Evolutionary conservation across 2,797 vertebrate species (phyloP), one percentile per base, ranked within the genome.

Genomic region (Euphonia xanthogaster): DNA sequence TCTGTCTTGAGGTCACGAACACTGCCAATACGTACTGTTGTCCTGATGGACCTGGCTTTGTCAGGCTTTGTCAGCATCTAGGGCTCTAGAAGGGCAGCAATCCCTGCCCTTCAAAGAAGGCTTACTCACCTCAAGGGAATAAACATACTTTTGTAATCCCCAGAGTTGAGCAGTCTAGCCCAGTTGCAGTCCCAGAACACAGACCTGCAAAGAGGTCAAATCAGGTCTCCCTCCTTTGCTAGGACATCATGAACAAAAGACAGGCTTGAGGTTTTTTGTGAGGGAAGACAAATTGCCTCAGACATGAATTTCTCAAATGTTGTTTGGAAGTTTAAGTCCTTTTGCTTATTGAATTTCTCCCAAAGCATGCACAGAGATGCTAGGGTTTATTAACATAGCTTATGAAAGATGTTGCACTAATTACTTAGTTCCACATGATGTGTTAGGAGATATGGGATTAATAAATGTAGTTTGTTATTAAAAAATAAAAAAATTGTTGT

Each of bases 391-490:
- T 94, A 90, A 81, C 19, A 35, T 25, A 75, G 39, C 19, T 90
- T 84, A 62, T 90, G 70, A 93, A 94, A 88, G 13, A 45, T 78
- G 18, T 28, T 55, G 19, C 5, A 23, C 44, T 96, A 93, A 95
- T 93, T 96, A 25, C 13, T 42, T 84, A 42, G 39, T 48, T 86
- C 50, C 28, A 63, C 18, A 9, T 21, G 54, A 40, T 65, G 8
- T 42, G 27, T 72, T 70, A 55, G 54, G 35, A 80, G 39, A 47
- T 47, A 31, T 20, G 40, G 48, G 47, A 94, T 78, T 84, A 86
- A 84, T 90, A 90, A 94, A 75, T 2, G 3, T 55, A 21, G 28
- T 9, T 74, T 57, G 50, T 93, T 91, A 89, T 94, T 96, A 78
- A 85, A 91, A 91, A 88, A 51, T 20, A 83, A 93, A 89, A 89